Evolutionary conservation across 2,888 invertebrate genomes (phyloP), one percentile per base, ranked within the genome.

Genomic region (Polymixis flavicincta): DNA sequence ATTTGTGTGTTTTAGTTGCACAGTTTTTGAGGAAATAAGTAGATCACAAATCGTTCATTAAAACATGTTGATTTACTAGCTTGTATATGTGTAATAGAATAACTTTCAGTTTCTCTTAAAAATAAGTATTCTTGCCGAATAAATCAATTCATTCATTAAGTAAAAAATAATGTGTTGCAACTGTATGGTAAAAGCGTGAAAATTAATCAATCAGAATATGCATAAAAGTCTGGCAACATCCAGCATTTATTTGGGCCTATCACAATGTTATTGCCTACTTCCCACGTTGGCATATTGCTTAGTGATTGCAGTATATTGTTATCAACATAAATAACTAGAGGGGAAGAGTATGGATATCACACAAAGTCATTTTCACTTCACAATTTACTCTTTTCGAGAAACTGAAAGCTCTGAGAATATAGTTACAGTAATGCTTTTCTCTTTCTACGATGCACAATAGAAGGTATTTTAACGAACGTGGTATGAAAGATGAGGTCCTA

Each of bases 1-100:
- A 86, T 84, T 82, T 89, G 89, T 89, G 88, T 91, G 90, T 85
- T 89, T 88, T 88, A 88, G 88, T 91, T 92, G 93, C 93, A 92
- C 91, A 89, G 89, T 82, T 71, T 69, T 80, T 78, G 65, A 71
- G 79, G 77, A 78, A 73, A 77, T 78, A 83, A 85, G 80, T 81
- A 81, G 83, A 76, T 74, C 60, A 77, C 81, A 73, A 69, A 65
- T 74, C 76, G 61, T 83, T 61, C 71, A 78, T 80, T 81, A 78
- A 71, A 61, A 79, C 76, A 75, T 79, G 54, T 81, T 75, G 79
- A 63, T 82, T 74, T 78, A 70, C 66, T 75, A 73, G 85, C 87
- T 85, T 88, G 80, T 83, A 74, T 79, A 71, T 85, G 77, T 84
- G 81, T 85, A 65, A 73, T 78, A 76, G 65, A 73, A 75, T 65